Base-by-base conservation (phyloP, 2,113 vertebrate genomes). In the Dryoscopus gambensis region DNA sequence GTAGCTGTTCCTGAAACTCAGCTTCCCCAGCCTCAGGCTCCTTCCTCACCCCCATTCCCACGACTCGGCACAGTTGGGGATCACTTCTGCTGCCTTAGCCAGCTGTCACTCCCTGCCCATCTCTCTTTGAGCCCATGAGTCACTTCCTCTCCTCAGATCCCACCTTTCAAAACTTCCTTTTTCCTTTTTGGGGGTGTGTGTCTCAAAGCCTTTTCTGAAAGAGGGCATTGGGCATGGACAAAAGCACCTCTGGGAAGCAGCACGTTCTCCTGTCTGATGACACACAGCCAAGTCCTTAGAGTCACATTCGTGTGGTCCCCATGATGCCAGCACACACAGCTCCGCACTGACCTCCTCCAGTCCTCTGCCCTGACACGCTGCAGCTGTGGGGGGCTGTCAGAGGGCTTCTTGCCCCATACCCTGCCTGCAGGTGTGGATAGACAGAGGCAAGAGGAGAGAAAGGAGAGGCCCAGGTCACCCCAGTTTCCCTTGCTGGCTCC, bases 151-250 rank as follows among this genome's bases (percentile, higher is more conserved):
- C 40, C 73, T 96, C 65, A 93, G 64, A 92, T 86, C 90, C 90
- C 95, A 96, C 93, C 94, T 97, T 97, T 96, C 94, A 95, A 97
- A 97, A 97, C 95, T 97, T 96, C 96, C 95, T 92, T 92, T 95
- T 96, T 77, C 96, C 92, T 94, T 89, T 80, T 80, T 1, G 4
- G 84, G 94, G 84, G 27, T 59, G 37, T 2, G 75, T 1, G 1
- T 74, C 75, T 73, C 83, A 59, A 69, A 77, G 84, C 19, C 27
- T 60, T 52, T 55, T 76, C 65, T 22, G 50, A 84, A 90, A 85
- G 70, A 3, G 5, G 42, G 42, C 39, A 28, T 20, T 42, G 5
- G 57, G 22, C 23, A 21, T 3, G 3, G 78, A 47, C 40, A 76
- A 88, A 90, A 78, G 44, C 2, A 4, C 20, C n/a, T 37, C 69